Evolutionary conservation across 2,888 invertebrate genomes (phyloP), one percentile per base, ranked within the genome.

Genomic region (Ypsolopha sequella): DNA sequence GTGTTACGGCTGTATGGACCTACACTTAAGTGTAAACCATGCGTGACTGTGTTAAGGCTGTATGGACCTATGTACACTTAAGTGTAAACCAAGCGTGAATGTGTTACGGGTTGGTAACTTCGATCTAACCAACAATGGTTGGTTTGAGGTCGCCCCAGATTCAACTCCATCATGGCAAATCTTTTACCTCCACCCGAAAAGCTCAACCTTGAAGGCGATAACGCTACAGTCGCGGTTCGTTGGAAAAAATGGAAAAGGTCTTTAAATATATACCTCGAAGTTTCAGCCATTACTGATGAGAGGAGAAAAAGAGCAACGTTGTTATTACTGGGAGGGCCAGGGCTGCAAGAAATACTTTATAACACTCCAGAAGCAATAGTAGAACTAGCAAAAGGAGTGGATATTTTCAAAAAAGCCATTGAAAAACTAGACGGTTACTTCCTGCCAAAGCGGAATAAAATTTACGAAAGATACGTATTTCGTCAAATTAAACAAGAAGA

Each of bases 231-330:
- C 0, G 64, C 60, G 1, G 41, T 57, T 24, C 51, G 58, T 24
- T 66, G 62, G 63, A 59, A 65, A 38, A 60, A 60, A 54, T 66
- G 65, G 65, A 64, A 60, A 51, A 52, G 64, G 39, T 57, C 60
- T 8, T 48, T 63, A 6, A 33, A 43, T n/a, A 60, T 63, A 11
- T 66, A 62, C 46, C 39, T 62, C 14, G 57, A 59, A 44, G 57
- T 55, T 0, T 13, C 56, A 6, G 52, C 52, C 36, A 53, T 58
- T 8, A 46, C 9, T 4, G 41, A 10, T 0, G 36, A 53, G 1
- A 39, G 10, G 10, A 58, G 54, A 43, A 58, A 58, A 33, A 53
- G 58, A 52, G 65, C 64, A 35, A 58, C 53, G 13, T 50, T 64
- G 10, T 47, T 65, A 34, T 54, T 56, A 8, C 44, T 60, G 7